phyloP scores from a whole-genome alignment of 2,888 invertebrate species.

The Alviniconcha strummeri region DNA sequence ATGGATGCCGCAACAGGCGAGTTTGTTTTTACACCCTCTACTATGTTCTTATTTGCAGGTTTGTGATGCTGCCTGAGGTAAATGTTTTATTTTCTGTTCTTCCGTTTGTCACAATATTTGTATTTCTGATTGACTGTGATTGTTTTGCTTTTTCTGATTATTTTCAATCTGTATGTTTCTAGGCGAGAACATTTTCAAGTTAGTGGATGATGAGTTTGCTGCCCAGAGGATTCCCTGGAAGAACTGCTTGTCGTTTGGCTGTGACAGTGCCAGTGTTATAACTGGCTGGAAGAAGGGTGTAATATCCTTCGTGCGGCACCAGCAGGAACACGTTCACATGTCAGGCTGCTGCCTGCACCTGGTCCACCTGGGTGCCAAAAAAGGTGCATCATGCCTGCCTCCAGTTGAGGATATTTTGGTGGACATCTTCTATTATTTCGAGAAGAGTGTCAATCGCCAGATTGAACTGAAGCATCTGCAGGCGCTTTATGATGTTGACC shows the following conservation, averaged over 20 bases:
- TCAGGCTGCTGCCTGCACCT: slow-evolving; percentile 28
- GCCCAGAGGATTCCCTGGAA: slow-evolving; percentile 31
- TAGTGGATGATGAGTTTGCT: neutral
- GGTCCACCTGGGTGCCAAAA: slow-evolving; percentile 31
- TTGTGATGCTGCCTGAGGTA: no score
- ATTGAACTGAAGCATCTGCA: slow-evolving; percentile 14
- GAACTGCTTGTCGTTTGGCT: slow-evolving; percentile 41
- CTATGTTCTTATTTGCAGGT: no score
- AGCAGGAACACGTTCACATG: slow-evolving; percentile 34
- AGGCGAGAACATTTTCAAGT: slow-evolving; percentile 25
- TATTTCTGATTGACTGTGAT: no score
- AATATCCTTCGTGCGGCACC: slow-evolving; percentile 24
- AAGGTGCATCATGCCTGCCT: slow-evolving; percentile 16
- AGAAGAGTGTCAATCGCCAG: neutral
- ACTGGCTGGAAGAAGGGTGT: slow-evolving; percentile 19
- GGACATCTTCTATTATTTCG: slow-evolving; percentile 39
- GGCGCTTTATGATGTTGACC: neutral
- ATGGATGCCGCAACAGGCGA: neutral
- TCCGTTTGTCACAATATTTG: no score
- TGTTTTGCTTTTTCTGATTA: no score
- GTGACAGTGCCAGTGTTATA: slow-evolving; percentile 46
- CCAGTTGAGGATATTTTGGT: slow-evolving; percentile 33
- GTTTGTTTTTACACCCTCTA: no score
- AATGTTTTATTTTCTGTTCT: no score
- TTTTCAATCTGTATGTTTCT: no score